These are phyloP conservation scores for Drosophila fuyamai DNA, from an alignment of 1,140 invertebrate species.

Conservation along the genomic window DNA sequence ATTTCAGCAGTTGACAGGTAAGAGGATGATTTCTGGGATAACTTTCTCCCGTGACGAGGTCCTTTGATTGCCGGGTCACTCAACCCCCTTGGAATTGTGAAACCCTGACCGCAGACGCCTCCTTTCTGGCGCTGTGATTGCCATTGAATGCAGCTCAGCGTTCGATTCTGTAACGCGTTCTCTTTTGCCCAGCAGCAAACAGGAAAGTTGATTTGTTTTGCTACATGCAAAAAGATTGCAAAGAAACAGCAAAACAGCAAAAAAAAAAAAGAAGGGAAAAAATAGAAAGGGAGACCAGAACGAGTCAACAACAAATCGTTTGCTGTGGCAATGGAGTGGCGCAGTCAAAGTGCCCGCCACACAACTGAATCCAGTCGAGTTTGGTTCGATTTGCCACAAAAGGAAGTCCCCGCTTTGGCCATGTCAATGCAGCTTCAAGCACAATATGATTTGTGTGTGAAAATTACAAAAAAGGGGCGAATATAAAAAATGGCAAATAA, in stretches of 20 bases:
- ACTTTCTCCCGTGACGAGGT: background rate
- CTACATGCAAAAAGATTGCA: conserved; percentile 67
- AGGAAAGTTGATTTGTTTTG: conserved; percentile 77
- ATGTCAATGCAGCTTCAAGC: conserved; percentile 22
- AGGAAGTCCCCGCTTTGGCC: conserved; percentile 25
- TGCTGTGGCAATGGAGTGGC: conserved; percentile 48
- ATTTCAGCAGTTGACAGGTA: background rate
- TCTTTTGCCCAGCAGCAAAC: conserved; percentile 44
- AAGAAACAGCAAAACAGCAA: conserved; percentile 4
- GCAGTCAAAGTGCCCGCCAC: conserved; percentile 51
- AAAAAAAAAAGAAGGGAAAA: background rate
- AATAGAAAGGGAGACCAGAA: conserved; percentile 12
- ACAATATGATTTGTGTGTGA: conserved; percentile 49
- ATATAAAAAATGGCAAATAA: conserved; percentile 31
- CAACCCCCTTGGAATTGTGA: background rate
- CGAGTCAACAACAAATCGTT: conserved; percentile 54
- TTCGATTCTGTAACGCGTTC: conserved; percentile 60
- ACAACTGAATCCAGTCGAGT: conserved; percentile 31
- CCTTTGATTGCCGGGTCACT: background rate
- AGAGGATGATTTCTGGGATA: conserved; percentile 5
- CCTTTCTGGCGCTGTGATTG: conserved; percentile 45
- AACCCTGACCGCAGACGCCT: background rate
- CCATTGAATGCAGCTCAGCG: conserved; percentile 67
- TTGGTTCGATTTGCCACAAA: conserved; percentile 45
- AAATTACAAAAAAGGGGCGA: conserved; percentile 25